Percentiles rank a stretch among this genome's conserved stretches.
Conservation (phyloP, 2,888 invertebrate species). For the Sphaerophoria rueppellii region DNA sequence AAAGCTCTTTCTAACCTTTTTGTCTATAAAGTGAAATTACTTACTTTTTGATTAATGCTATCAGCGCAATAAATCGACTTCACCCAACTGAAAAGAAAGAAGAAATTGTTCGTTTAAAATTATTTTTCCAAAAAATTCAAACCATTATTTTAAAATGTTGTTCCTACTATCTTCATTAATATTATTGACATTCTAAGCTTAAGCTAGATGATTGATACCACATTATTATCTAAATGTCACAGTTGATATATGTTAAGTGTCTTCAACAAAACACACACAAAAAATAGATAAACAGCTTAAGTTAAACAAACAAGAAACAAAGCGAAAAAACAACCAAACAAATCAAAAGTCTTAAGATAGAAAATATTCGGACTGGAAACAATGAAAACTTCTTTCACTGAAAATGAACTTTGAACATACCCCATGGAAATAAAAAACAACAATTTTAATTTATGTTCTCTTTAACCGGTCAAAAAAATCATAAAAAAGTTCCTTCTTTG, state of each 20-base stretch:
- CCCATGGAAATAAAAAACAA: constrained; percentile 13
- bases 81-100: constrained; percentile 58
- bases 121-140: background rate
- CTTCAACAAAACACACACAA: background rate
- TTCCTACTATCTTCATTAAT: background rate
- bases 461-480: constrained; percentile 37
- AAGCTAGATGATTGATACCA: constrained; percentile 36
- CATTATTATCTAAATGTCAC: constrained; percentile 44
- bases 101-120: constrained; percentile 6
- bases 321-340: background rate
- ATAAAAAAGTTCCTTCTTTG: constrained; percentile 13
- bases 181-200: constrained; percentile 43
- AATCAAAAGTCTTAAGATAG: background rate
- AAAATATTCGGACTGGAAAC: constrained; percentile 6
- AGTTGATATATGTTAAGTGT: constrained; percentile 38
- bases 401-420: background rate
- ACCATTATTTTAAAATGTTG: background rate
- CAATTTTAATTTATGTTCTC: constrained; percentile 30
- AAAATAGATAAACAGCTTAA: constrained; percentile 31
- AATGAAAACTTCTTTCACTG: constrained; percentile 29
- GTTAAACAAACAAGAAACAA: background rate
- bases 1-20: too few species aligned
- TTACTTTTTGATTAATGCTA: constrained; percentile 62
- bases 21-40: background rate
- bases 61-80: constrained; percentile 64